A percentile compares a stretch with the other conserved stretches of the same genome.
Evolutionary conservation across 2,113 vertebrate species (phyloP).

Genomic region (human (Homo sapiens)): DNA sequence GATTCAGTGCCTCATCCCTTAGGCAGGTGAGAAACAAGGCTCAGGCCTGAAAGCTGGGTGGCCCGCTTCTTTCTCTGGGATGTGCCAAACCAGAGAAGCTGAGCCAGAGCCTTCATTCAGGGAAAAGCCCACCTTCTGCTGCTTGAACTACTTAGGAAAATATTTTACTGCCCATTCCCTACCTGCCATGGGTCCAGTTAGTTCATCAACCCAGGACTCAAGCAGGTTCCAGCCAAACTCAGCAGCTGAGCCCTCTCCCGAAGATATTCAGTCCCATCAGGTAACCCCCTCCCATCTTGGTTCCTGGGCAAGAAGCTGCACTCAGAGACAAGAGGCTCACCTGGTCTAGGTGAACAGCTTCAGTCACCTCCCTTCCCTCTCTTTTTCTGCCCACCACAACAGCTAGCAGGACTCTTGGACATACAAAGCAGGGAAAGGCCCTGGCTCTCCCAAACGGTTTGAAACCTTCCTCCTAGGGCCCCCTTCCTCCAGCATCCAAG

Average conservation of each 20-base stretch:
- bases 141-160: constrained; percentile 78
- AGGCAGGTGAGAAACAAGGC: neutral
- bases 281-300: neutral
- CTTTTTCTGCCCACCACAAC: constrained; percentile 9
- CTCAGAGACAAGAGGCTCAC: neutral
- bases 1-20: neutral
- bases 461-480: neutral
- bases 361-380: neutral
- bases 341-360: neutral
- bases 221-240: neutral
- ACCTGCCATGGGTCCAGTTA: neutral
- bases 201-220: neutral
- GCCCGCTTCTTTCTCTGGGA: neutral
- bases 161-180: constrained; percentile 65
- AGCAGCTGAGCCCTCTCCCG: neutral
- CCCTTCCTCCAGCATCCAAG: neutral
- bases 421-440: neutral
- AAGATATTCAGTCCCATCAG: neutral
- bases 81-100: neutral
- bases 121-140: constrained; percentile 71
- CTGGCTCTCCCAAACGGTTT: neutral
- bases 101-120: constrained; percentile 50
- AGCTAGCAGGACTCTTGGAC: neutral
- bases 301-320: neutral
- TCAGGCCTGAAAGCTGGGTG: neutral